phyloP scores from a whole-genome alignment of 2,113 vertebrate species.

The Oreochromis tanganicae region DNA sequence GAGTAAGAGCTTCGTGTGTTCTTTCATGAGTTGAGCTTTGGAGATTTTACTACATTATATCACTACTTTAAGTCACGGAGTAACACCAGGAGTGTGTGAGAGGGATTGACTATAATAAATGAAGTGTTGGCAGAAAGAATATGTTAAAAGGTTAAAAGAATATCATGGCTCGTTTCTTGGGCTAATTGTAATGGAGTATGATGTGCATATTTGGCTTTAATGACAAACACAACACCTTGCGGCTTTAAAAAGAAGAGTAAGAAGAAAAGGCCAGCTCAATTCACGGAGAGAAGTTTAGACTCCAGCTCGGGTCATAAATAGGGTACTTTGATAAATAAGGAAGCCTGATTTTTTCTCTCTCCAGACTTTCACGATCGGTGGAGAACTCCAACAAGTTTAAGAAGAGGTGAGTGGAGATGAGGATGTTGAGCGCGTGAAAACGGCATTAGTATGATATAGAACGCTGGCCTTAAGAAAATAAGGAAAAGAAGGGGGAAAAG shows the following conservation, averaged over 20 bases:
- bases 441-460: slow-evolving; percentile 59
- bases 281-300: not conserved
- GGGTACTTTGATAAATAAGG: slow-evolving; percentile 37
- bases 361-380: slow-evolving; percentile 31
- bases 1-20: not conserved
- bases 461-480: slow-evolving; percentile 74
- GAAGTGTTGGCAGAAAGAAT: not conserved
- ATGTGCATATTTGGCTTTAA: not conserved
- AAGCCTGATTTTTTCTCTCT: not conserved
- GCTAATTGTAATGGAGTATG: not conserved
- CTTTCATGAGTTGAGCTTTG: not conserved
- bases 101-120: not conserved
- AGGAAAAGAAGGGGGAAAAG: slow-evolving; percentile 64
- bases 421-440: slow-evolving; percentile 26
- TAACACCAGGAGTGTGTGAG: not conserved
- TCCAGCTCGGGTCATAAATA: not conserved
- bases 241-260: not conserved
- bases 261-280: not conserved
- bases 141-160: not conserved
- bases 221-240: not conserved
- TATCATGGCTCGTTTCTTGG: not conserved
- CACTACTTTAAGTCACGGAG: not conserved
- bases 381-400: slow-evolving; percentile 56
- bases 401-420: slow-evolving; percentile 46
- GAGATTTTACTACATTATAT: not conserved